Evolutionary conservation across 2,888 invertebrate species (phyloP).

Genomic region (Punctoribates punctum): DNA sequence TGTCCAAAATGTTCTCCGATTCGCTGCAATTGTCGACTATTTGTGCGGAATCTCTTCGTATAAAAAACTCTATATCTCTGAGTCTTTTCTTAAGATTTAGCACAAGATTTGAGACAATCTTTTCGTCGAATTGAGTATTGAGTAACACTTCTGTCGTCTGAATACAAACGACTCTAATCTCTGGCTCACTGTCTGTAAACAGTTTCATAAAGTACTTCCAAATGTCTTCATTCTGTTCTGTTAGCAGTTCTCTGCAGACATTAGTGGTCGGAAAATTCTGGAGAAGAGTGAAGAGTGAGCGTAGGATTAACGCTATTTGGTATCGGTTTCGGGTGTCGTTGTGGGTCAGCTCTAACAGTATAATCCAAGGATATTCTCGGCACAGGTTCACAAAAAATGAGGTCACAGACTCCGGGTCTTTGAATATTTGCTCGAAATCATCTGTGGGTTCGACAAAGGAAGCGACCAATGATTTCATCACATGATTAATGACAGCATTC

Average conservation of each 20-base stretch:
- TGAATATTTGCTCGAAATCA: neutral
- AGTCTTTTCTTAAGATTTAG: constrained; percentile 6
- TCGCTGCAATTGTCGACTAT: neutral
- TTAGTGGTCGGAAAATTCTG: neutral
- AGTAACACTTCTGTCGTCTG: constrained; percentile 2
- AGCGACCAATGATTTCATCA: neutral
- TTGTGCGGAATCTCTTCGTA: neutral
- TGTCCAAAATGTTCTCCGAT: neutral
- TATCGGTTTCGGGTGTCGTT: neutral
- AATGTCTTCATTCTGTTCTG: neutral
- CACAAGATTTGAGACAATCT: neutral
- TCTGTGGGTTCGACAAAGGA: neutral
- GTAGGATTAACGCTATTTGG: neutral
- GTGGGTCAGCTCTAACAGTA: neutral
- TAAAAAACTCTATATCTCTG: neutral
- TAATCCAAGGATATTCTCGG: constrained; percentile 1
- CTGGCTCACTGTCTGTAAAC: constrained; percentile 2
- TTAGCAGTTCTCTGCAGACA: neutral
- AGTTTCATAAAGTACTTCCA: neutral
- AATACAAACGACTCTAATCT: constrained; percentile 9
- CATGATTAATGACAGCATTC: neutral
- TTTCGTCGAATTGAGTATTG: constrained; percentile 1
- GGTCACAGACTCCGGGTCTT: neutral
- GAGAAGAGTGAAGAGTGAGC: neutral
- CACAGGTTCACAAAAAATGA: neutral